Base-by-base conservation (phyloP, 2,797 vertebrate species). In the Scomberomorus guttatus region DNA sequence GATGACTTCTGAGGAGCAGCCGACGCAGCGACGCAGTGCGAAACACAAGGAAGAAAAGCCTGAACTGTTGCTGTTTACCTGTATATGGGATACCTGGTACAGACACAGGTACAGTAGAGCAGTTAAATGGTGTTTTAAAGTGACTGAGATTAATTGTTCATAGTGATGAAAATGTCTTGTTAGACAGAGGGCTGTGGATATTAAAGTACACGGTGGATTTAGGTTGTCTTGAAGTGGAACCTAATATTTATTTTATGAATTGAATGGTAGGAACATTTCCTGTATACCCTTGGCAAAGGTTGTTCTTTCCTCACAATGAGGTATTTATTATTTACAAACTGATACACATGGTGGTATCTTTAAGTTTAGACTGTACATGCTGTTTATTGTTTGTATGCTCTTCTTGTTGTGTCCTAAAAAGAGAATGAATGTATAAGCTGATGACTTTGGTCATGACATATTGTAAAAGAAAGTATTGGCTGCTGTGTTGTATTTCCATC, bases 241-340 rank as follows among this genome's bases (percentile, higher is more conserved):
- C 74, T 83, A 44, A 88, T 92, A 93, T 92, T 92, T 94, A 93
- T 93, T 91, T 75, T 56, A 72, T 80, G 77, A 81, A 68, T 84
- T 82, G 71, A 81, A 89, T 60, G 66, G 76, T 90, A 94, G 90
- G 83, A 90, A 87, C 77, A 83, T 89, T 91, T 92, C 87, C 90
- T 93, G 84, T 91, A 75, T 75, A 90, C 52, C 89, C 92, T 93
- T 95, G 87, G 87, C 87, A 93, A 93, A 95, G 91, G 90, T 87
- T 89, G 70, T 84, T 93, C 65, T 93, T 95, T 92, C 95, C 95
- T 96, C 95, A 95, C 93, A 95, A 89, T 95, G 95, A 96, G 95
- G 94, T 90, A 92, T 91, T 93, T 94, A 93, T 93, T 87, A 91
- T 92, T 85, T 91, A 89, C 84, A 92, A 83, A 87, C 48, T 50